A percentile compares a stretch with the other conserved stretches of the same genome.
phyloP scores from a whole-genome alignment of 2,797 vertebrate genomes.

The Malurus leucopterus region DNA sequence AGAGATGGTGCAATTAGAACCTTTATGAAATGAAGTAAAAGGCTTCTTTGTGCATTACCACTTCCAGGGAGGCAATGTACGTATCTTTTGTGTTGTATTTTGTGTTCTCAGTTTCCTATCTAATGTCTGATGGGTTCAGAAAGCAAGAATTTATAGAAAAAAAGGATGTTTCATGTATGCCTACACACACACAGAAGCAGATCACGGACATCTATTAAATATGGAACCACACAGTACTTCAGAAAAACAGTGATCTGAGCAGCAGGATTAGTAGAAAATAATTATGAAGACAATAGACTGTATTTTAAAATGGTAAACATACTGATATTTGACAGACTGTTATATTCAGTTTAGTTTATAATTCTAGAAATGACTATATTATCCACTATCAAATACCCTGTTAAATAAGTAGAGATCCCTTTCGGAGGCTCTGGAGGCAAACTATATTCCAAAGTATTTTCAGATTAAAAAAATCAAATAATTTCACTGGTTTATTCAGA shows the following conservation, averaged over 20 bases:
- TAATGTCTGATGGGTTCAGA: neutral
- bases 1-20: neutral
- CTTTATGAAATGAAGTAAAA: neutral
- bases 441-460: neutral
- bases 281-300: neutral
- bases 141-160: neutral
- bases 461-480: neutral
- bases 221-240: neutral
- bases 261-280: neutral
- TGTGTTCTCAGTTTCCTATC: neutral
- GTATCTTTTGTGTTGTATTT: neutral
- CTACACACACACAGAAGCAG: neutral
- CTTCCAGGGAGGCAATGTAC: neutral
- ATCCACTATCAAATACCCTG: neutral
- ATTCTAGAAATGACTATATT: neutral
- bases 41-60: neutral
- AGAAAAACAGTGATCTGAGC: neutral
- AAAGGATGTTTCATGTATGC: neutral
- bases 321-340: neutral
- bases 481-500: neutral
- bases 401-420: neutral
- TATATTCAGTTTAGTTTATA: neutral
- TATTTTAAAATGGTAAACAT: neutral
- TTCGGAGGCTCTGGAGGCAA: neutral
- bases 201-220: neutral